Conservation (phyloP, 2,113 vertebrate genomes). For the Terrapene triunguis region DNA sequence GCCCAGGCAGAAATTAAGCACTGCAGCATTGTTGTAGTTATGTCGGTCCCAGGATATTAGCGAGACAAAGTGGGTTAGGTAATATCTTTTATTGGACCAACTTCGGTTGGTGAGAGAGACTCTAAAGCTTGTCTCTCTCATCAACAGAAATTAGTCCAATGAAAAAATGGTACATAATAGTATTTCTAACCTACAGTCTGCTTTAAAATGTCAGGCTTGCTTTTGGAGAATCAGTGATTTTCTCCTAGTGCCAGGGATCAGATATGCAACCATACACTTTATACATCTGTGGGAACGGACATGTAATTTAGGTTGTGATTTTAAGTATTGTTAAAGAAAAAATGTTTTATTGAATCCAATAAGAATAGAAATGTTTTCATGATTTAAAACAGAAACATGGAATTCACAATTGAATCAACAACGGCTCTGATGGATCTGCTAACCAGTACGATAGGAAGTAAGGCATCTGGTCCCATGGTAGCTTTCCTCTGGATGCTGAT, state of each 20-base stretch:
- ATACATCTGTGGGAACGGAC: background rate
- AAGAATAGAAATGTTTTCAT: background rate
- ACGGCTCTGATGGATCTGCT: constrained; percentile 76
- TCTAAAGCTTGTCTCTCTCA: background rate
- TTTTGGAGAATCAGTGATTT: background rate
- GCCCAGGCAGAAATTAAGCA: too few species aligned
- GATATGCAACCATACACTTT: background rate
- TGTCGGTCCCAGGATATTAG: background rate
- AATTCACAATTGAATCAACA: constrained; percentile 43
- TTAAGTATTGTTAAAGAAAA: background rate
- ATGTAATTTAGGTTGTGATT: background rate
- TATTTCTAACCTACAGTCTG: background rate
- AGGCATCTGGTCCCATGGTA: background rate
- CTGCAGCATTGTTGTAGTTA: background rate
- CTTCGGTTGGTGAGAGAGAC: background rate
- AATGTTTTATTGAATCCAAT: background rate
- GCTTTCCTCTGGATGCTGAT: constrained; percentile 89
- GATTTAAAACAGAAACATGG: constrained; percentile 43
- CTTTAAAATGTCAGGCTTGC: background rate
- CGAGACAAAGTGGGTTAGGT: background rate
- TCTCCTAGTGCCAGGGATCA: background rate
- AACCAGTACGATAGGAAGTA: background rate
- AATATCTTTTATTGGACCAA: background rate
- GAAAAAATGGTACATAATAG: background rate
- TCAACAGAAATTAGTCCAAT: background rate